Base-by-base conservation (phyloP, 1,140 invertebrate species). In the Drosophila mauritiana region DNA sequence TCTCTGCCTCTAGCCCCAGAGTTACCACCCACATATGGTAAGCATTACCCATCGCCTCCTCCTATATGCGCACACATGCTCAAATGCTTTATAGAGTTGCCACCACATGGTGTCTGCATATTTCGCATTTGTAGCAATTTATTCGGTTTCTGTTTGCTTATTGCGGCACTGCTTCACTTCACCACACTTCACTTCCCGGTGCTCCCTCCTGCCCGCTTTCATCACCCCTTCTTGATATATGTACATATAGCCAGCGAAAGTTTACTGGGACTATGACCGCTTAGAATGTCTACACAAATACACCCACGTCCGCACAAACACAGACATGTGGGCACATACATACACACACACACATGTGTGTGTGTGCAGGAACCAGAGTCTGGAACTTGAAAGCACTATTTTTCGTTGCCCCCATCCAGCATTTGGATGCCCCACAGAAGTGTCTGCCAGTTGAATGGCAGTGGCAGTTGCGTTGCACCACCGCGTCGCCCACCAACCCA, bases 191-290 rank as follows among this genome's bases (percentile, higher is more conserved):
- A 42, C 37, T 17, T 42, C 34, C 48, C 15, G 13, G 13, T 27
- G 22, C 36, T 4, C 12, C 36, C 36, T 2, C 12, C 36, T 3
- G 15, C 15, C 3, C 52, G 36, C 34, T 40, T n/a, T 48, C 52
- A 49, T 22, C 52, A 34, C 61, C 55, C 62, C 54, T 42, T 61
- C 61, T 59, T 25, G n/a, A 40, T 39, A 4, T 39, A 39, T 13
- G 13, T 39, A 77, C 63, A 65, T 78, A 63, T 68, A 78, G 55
- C 76, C 72, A 80, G 74, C 75, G 81, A 90, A 86, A 90, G 86
- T 90, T 90, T 90, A 90, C 82, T 90, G 86, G 86, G 81, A 90
- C 86, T 90, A 90, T 90, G 86, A 90, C 86, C 86, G 86, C 86
- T 90, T 90, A 90, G 83, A 90, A 90, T 90, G 81, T 88, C 84